Conservation (phyloP, 2,113 vertebrate species). For the Pteronura brasiliensis region DNA sequence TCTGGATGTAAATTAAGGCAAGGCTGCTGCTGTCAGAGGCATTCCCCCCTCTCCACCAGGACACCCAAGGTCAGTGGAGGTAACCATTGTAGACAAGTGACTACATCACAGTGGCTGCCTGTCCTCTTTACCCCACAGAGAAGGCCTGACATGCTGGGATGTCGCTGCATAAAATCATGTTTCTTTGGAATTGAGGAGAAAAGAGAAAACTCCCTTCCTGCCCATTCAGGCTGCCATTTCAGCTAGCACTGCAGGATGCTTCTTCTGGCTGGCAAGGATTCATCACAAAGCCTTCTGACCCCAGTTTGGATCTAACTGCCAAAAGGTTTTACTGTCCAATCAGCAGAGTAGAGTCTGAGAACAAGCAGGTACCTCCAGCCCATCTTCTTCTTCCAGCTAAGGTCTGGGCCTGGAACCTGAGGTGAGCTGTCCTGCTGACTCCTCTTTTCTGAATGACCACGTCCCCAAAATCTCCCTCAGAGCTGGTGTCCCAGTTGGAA, state of each 20-base stretch:
- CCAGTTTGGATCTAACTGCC: not conserved
- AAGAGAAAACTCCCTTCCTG: not conserved
- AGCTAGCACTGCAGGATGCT: no score
- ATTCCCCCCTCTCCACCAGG: not conserved
- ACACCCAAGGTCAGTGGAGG: not conserved
- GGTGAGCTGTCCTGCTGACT: not conserved
- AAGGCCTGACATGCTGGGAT: not conserved
- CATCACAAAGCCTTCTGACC: not conserved
- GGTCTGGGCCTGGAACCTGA: not conserved
- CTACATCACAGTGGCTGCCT: not conserved
- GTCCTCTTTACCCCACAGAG: not conserved
- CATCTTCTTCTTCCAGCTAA: not conserved
- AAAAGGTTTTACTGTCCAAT: no score
- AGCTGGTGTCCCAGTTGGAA: not conserved
- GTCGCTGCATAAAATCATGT: not conserved
- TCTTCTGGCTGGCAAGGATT: no score
- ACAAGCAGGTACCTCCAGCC: conserved; percentile 7
- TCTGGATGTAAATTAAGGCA: conserved; percentile 69
- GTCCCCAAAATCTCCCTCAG: not conserved
- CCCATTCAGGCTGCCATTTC: not conserved
- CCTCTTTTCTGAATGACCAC: not conserved
- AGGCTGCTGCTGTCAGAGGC: conserved; percentile 48
- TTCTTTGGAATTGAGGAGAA: conserved; percentile 69
- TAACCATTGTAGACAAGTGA: not conserved
- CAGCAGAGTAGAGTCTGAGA: not conserved